Evolutionary conservation across 2,113 vertebrate genomes (phyloP), one percentile per base, ranked within the genome.

Genomic region (Willisornis vidua): DNA sequence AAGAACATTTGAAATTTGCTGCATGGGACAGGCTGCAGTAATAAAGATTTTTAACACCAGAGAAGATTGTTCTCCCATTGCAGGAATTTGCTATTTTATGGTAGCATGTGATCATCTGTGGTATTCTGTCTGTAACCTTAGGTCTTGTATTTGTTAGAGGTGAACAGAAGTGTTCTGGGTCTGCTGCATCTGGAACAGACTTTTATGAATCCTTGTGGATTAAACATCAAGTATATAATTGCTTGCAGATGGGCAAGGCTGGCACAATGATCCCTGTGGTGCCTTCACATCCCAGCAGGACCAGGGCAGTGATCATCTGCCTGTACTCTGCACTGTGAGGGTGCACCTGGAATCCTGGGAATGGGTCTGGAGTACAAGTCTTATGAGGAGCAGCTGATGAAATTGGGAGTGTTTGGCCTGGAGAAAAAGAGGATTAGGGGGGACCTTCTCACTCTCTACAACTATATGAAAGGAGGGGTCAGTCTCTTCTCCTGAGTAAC

Each of bases 331-430:
- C 41, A 62, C 29, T 70, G 48, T 35, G 48, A 55, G 63, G 71
- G 4, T 1, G 0, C 25, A 70, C 4, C 17, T 62, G 3, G 0
- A 55, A 37, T 43, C 10, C 41, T 70, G 55, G 22, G 14, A 22
- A 76, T 55, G n/a, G 39, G 25, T 23, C 20, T 70, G 71, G 48
- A 49, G 14, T 14, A 70, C 55, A 48, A 19, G 2, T 2, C 17
- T 35, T 18, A 7, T 35, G 35, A 31, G 25, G n/a, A 14, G 13
- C 0, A 1, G 16, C 54, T 48, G 54, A 68, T 62, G 16, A 19
- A 48, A 25, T 18, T 37, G 41, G 6, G 7, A 3, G 6, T 31
- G 41, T 62, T 83, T 23, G 55, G 3, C 3, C 35, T 49, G 31
- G 11, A 83, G 55, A 8, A 83, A 63, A 63, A 22, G 14, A 63